Conservation (phyloP, 2,888 invertebrate genomes). For the Isotomurus palustris region DNA sequence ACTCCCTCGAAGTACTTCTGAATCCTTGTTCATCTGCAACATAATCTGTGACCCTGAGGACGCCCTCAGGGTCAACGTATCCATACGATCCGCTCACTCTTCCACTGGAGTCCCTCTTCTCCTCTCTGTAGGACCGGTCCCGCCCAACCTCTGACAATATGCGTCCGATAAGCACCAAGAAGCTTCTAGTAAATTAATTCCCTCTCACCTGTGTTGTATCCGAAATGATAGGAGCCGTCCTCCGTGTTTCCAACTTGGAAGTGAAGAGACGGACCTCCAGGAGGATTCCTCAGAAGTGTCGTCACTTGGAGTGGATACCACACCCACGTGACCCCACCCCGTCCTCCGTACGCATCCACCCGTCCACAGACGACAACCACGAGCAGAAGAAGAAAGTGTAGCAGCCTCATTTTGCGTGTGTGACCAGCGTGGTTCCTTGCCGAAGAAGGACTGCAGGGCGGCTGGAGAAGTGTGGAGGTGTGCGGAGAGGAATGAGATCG, state of each 20-base stretch:
- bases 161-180: not conserved
- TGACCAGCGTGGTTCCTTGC: too few relatives aligned
- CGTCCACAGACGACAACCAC: not conserved
- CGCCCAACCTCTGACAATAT: not conserved
- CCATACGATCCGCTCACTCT: conserved; percentile 70
- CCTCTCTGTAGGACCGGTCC: conserved; percentile 64
- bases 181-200: too few relatives aligned
- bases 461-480: not conserved
- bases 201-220: conserved; percentile 32
- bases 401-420: not conserved
- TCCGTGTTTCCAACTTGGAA: conserved; percentile 28
- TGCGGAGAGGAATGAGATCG: not conserved
- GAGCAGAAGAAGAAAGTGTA: not conserved
- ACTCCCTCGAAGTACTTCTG: conserved; percentile 49
- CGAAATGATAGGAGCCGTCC: conserved; percentile 33
- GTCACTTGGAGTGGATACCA: conserved; percentile 1
- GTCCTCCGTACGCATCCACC: not conserved
- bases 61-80: conserved; percentile 62
- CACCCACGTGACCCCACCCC: not conserved
- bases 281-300: not conserved
- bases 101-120: conserved; percentile 65
- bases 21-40: conserved; percentile 64
- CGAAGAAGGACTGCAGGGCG: not conserved
- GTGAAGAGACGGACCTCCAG: conserved; percentile 22
- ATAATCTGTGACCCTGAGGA: conserved; percentile 60